phyloP scores from a whole-genome alignment of 2,113 vertebrate genomes.

The Parus major region DNA sequence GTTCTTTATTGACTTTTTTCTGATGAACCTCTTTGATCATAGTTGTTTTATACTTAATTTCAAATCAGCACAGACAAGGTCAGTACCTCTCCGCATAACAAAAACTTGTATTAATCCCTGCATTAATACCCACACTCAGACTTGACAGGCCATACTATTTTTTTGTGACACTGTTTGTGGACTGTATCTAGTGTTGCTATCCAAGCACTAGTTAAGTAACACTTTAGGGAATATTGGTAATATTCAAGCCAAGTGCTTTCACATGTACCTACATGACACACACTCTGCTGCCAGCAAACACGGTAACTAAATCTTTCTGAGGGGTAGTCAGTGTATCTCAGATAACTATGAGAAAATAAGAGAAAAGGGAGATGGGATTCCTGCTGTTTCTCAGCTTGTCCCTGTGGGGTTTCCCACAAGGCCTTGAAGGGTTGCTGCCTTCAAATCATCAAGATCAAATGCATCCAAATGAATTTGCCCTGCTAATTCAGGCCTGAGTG shows the following conservation, averaged over 20 bases:
- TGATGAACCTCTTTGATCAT: not conserved
- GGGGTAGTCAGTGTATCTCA: not conserved
- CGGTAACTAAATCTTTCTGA: not conserved
- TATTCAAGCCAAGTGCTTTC: not conserved
- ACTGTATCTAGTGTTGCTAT: not conserved
- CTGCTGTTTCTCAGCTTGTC: not conserved
- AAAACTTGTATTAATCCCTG: not conserved
- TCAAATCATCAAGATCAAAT: not conserved
- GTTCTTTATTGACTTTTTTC: not conserved
- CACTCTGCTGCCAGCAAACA: not conserved
- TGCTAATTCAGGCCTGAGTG: not conserved
- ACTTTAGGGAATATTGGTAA: not conserved
- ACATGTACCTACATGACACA: not conserved
- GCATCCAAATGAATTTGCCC: not conserved
- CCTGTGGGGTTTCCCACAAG: not conserved
- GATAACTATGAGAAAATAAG: not conserved
- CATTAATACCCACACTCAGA: not conserved
- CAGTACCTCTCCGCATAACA: not conserved
- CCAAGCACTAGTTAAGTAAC: not conserved
- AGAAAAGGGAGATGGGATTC: not conserved
- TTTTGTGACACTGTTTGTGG: not conserved
- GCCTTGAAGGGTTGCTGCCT: not conserved
- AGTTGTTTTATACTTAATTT: not conserved
- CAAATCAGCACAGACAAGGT: not conserved
- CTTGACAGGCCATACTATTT: not conserved